Conservation (phyloP, 2,888 invertebrate species). For the Sesia apiformis region DNA sequence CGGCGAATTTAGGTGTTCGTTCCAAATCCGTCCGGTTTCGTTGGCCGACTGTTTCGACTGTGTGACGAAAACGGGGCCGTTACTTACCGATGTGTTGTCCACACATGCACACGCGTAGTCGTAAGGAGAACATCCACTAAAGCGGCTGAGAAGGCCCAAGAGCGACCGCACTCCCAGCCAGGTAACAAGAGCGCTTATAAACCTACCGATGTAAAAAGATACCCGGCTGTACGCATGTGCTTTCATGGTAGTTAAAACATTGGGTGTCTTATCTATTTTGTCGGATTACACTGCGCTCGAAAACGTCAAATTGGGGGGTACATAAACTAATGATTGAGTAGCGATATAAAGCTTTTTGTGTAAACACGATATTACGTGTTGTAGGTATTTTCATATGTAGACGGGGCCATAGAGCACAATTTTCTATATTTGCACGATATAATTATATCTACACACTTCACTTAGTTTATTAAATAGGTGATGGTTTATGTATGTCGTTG, state of each 20-base stretch:
- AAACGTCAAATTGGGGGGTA: slow-evolving; percentile 7
- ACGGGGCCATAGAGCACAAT: not conserved
- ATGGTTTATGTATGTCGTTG: not conserved
- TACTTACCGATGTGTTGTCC: slow-evolving; percentile 72
- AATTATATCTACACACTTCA: not conserved
- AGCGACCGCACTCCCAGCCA: slow-evolving; percentile 75
- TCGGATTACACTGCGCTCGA: slow-evolving; percentile 54
- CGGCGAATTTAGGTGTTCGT: not conserved
- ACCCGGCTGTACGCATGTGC: slow-evolving; percentile 59
- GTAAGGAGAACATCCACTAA: slow-evolving; percentile 75
- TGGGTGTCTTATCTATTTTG: slow-evolving; percentile 40
- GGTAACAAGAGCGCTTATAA: slow-evolving; percentile 67
- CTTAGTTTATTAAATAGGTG: not conserved
- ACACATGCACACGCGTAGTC: slow-evolving; percentile 74
- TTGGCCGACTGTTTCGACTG: slow-evolving; percentile 38
- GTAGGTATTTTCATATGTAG: not conserved
- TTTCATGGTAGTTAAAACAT: slow-evolving; percentile 39
- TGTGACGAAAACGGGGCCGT: slow-evolving; percentile 34
- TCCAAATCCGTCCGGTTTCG: slow-evolving; percentile 15
- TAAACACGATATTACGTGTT: slow-evolving; percentile 8
- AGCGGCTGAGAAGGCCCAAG: slow-evolving; percentile 74
- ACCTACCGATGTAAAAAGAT: slow-evolving; percentile 46
- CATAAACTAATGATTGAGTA: slow-evolving; percentile 19
- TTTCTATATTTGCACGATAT: not conserved
- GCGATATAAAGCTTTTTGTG: slow-evolving; percentile 18